A percentile compares a stretch with the other conserved stretches of the same genome.
These are phyloP conservation scores for Tetrax tetrax DNA, from an alignment of 2,113 vertebrate genomes.

Conservation along the genomic window DNA sequence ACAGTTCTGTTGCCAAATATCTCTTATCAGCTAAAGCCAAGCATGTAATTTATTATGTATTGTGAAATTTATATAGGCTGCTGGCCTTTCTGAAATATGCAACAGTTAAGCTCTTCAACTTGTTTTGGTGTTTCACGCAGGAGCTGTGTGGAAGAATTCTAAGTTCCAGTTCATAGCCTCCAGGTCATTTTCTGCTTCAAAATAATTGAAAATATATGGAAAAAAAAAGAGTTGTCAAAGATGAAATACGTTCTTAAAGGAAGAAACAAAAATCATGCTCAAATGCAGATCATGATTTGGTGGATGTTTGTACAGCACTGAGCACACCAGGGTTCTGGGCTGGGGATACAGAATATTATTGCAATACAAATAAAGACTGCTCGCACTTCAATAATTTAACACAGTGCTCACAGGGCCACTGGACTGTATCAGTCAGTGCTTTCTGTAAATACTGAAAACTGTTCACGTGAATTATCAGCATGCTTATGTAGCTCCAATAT, in stretches of 20 bases:
- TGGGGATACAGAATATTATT: not conserved
- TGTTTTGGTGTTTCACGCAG: not conserved
- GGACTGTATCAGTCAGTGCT: slow-evolving; percentile 8
- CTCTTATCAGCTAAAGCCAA: not conserved
- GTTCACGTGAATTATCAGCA: slow-evolving; percentile 12
- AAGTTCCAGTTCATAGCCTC: not conserved
- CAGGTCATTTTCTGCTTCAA: not conserved
- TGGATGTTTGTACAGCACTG: not conserved
- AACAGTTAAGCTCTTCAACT: not conserved
- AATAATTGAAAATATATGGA: not conserved
- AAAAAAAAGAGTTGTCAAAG: not conserved
- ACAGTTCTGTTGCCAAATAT: not conserved
- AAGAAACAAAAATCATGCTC: not conserved
- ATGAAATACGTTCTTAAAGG: not conserved
- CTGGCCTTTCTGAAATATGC: not conserved
- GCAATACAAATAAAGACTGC: slow-evolving; percentile 8
- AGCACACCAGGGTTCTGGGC: not conserved
- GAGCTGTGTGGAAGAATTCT: not conserved
- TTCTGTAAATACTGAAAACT: slow-evolving; percentile 30
- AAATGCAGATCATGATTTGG: not conserved
- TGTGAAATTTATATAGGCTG: not conserved
- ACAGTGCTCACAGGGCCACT: not conserved
- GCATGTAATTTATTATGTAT: not conserved
- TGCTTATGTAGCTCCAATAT: not conserved
- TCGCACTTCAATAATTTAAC: slow-evolving; percentile 18